Evolutionary conservation across 2,113 vertebrate genomes (phyloP).

Genomic region (Riparia riparia): DNA sequence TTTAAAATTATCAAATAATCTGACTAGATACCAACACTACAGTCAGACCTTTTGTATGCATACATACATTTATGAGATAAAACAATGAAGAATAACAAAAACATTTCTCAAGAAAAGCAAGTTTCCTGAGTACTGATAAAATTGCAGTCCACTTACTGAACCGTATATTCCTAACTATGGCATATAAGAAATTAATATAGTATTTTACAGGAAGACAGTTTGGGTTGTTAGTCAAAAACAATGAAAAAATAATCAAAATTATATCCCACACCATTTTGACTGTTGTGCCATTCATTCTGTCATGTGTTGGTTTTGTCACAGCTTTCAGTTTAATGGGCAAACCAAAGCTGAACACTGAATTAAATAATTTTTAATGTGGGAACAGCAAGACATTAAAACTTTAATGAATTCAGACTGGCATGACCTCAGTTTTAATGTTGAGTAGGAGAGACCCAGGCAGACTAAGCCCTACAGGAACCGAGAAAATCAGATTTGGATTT

Average conservation of each 20-base stretch:
- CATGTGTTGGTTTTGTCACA: neutral
- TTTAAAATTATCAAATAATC: neutral
- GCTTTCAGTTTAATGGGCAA: neutral
- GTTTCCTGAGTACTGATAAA: neutral
- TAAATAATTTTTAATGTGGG: neutral
- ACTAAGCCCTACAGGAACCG: neutral
- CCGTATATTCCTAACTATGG: neutral
- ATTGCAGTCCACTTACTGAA: neutral
- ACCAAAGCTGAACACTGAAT: neutral
- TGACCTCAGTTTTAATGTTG: neutral
- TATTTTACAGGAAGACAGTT: neutral
- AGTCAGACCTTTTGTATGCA: neutral
- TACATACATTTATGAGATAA: accelerated
- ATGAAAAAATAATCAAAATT: neutral
- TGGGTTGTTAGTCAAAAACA: neutral
- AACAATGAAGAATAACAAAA: neutral
- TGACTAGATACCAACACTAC: neutral
- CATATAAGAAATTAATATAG: neutral
- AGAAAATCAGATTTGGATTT: neutral
- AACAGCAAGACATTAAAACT: neutral
- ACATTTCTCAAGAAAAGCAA: neutral
- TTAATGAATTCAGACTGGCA: neutral
- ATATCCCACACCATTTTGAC: neutral
- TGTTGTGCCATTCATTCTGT: neutral
- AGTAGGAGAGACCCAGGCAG: neutral